Base-by-base conservation (phyloP, 2,797 vertebrate genomes). In the Sebastes taczanowskii region DNA sequence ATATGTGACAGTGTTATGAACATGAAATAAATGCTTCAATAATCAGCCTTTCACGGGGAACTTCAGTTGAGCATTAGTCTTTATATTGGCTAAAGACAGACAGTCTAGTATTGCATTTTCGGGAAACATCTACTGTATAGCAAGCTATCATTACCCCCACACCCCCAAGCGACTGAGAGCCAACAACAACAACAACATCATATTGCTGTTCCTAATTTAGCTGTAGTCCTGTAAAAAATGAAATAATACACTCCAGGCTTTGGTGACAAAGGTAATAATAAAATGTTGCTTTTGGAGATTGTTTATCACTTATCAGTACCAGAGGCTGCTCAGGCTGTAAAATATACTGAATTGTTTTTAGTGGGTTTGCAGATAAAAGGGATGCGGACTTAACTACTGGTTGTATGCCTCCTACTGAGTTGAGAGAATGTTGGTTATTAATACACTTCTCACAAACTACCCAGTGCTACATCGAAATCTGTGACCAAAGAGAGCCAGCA, bases 211-310 rank as follows among this genome's bases (percentile, higher is more conserved):
- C 69, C 69, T 52, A 60, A 74, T 82, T 81, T 74, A 77, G 82
- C 59, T 46, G 16, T 2, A 60, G 38, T 64, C 25, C 23, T 80
- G 8, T 67, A 63, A 60, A 13, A 74, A 84, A 86, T 78, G 30
- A 14, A 82, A 76, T 83, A 61, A 71, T 34, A 64, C 20, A 65
- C 58, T 64, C 53, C 32, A 78, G 71, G 66, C 71, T 52, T 81
- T 73, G 35, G 63, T 38, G 58, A 71, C 71, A 78, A 78, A 84
- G 23, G 65, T 61, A 80, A 81, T 78, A 84, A 89, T 49, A 61
- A 58, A 87, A 81, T 65, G 60, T 32, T 81, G 18, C 30, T 81
- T 76, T 82, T 71, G 1, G 2, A 65, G 42, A 22, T 32, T 72
- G 18, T 68, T 77, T 62, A 68, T 77, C 30, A 64, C 11, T 29